Evolutionary conservation across 2,113 vertebrate species (phyloP).

Genomic region (Spilogale gracilis): DNA sequence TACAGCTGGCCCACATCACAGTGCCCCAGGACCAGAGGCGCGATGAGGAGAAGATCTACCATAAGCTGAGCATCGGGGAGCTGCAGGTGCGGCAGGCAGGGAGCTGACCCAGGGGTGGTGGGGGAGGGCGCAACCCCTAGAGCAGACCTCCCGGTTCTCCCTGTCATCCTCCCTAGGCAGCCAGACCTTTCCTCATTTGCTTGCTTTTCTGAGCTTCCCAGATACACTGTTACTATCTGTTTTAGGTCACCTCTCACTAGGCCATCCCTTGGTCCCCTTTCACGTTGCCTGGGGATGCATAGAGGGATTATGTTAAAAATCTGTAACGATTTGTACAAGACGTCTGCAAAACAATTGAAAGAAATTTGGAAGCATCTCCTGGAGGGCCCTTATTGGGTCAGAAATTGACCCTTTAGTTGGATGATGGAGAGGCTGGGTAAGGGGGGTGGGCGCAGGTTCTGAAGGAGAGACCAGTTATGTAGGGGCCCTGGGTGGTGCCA

Average conservation of each 20-base stretch:
- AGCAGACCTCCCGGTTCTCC: background rate
- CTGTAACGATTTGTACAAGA: background rate
- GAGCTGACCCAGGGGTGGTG: background rate
- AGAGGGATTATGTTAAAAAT: conserved; percentile 27
- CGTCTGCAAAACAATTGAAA: background rate
- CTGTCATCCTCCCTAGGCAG: background rate
- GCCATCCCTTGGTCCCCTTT: background rate
- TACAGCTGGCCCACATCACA: conserved; percentile 94
- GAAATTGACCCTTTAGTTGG: background rate
- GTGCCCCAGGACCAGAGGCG: conserved; percentile 97
- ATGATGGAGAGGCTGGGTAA: background rate
- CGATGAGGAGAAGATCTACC: conserved; percentile 98
- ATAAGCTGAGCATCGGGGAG: conserved; percentile 94
- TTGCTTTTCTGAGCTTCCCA: background rate
- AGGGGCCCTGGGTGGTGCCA: background rate
- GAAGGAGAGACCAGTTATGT: background rate
- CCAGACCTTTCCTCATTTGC: background rate
- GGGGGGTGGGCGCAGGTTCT: background rate
- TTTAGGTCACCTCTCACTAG: background rate
- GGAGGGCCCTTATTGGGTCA: background rate
- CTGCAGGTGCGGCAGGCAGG: conserved; percentile 91
- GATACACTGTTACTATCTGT: background rate
- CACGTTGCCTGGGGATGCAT: background rate
- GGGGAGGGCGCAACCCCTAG: background rate
- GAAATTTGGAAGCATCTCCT: background rate